Conservation (phyloP, 2,797 vertebrate species). For the Remorina albescens region DNA sequence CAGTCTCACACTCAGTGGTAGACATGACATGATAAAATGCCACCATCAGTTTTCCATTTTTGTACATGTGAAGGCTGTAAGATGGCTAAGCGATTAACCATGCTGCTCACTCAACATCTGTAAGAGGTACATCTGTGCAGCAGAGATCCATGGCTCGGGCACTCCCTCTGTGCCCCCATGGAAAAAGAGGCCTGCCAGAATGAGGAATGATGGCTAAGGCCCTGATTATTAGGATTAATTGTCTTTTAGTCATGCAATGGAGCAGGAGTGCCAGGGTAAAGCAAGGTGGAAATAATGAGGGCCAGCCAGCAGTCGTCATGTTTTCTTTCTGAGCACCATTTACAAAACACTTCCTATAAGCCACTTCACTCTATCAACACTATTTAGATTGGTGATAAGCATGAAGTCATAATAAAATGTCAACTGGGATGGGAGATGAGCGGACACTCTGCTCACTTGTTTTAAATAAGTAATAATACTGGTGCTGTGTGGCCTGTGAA, state of each 20-base stretch:
- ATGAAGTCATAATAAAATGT: conserved; percentile 78
- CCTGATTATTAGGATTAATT: conserved; percentile 99
- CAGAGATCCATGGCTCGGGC: conserved; percentile 81
- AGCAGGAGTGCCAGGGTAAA: conserved; percentile 92
- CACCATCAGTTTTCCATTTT: conserved; percentile 68
- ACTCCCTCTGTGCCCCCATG: conserved; percentile 93
- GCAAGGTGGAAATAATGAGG: conserved; percentile 91
- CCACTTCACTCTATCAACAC: conserved; percentile 78
- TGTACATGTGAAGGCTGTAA: conserved; percentile 68
- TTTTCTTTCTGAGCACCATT: conserved; percentile 85
- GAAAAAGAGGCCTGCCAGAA: conserved; percentile 96
- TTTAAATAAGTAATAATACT: conserved; percentile 53
- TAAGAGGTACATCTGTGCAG: conserved; percentile 83
- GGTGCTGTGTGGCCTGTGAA: conserved; percentile 51
- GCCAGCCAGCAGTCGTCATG: conserved; percentile 87
- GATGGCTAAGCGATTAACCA: conserved; percentile 79
- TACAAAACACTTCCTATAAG: conserved; percentile 84
- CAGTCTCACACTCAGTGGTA: conserved; percentile 27
- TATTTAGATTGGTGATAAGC: conserved; percentile 71
- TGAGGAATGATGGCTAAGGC: conserved; percentile 94
- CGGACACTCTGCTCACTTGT: conserved; percentile 39
- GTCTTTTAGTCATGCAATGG: conserved; percentile 94
- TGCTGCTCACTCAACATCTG: conserved; percentile 83
- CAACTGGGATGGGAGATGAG: conserved; percentile 43
- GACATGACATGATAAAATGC: conserved; percentile 70